A percentile compares a stretch with the other conserved stretches of the same genome.
These are phyloP conservation scores for Gasteruption jaculator DNA, from an alignment of 2,888 invertebrate species.

Conservation along the genomic window DNA sequence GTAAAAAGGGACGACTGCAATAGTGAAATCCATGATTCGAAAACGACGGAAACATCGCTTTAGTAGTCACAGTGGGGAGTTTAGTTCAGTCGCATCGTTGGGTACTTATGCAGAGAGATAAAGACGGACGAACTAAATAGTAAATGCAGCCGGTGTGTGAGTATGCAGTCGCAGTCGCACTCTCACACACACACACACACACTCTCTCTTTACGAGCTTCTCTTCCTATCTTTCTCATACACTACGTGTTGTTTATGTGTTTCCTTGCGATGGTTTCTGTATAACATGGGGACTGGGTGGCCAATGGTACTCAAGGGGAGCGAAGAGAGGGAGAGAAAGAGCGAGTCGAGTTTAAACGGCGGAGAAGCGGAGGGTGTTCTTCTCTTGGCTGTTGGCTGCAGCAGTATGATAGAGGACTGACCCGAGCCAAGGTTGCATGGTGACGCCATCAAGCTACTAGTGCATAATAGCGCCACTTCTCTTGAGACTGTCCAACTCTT, in stretches of 20 bases:
- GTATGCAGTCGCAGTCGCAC: too few species aligned
- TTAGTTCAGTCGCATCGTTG: slow-evolving; percentile 15
- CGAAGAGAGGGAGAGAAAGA: slow-evolving; percentile 11
- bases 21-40: slow-evolving; percentile 23
- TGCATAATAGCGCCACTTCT: slow-evolving; percentile 47
- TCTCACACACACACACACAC: too few species aligned
- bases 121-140: too few species aligned
- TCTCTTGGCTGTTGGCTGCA: too few species aligned
- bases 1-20: too few species aligned
- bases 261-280: too few species aligned
- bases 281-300: slow-evolving; percentile 14
- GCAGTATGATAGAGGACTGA: slow-evolving; percentile 51
- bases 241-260: too few species aligned
- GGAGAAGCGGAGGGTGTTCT: slow-evolving; percentile 27
- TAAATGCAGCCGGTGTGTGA: too few species aligned
- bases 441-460: slow-evolving; percentile 51
- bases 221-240: too few species aligned
- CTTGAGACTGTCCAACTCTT: slow-evolving; percentile 35
- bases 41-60: slow-evolving; percentile 26
- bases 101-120: not conserved
- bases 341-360: slow-evolving; percentile 14
- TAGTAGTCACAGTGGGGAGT: slow-evolving; percentile 17
- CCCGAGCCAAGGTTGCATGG: slow-evolving; percentile 51
- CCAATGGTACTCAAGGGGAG: slow-evolving; percentile 15
- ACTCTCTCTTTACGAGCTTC: too few species aligned